These are phyloP conservation scores for Eupithecia subumbrata DNA, from an alignment of 2,888 invertebrate species.

Conservation along the genomic window DNA sequence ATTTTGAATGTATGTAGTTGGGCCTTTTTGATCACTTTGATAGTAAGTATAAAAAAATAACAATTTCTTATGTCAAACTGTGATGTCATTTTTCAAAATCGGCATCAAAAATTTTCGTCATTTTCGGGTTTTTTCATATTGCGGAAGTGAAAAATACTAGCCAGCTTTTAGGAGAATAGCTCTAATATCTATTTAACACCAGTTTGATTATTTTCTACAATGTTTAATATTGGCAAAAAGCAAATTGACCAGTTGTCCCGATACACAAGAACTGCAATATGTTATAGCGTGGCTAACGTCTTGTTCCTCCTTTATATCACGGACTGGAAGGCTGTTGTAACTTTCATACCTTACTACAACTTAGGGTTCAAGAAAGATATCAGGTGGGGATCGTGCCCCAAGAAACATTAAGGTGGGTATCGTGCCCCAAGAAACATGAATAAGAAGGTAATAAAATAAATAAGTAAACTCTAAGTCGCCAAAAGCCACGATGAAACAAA, in stretches of 20 bases:
- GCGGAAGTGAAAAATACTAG: neutral
- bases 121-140: neutral
- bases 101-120: neutral
- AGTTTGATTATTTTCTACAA: conserved; percentile 27
- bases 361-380: conserved; percentile 33
- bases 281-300: conserved; percentile 85
- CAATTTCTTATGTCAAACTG: neutral
- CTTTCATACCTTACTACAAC: conserved; percentile 89
- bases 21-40: neutral
- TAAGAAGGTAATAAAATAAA: neutral
- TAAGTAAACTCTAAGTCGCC: neutral
- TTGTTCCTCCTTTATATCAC: conserved; percentile 86
- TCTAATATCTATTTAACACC: conserved; percentile 8
- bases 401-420: neutral
- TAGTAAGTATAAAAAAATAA: neutral
- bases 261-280: conserved; percentile 79
- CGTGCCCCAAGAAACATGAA: neutral
- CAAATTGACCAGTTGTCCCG: conserved; percentile 80
- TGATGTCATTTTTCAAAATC: neutral
- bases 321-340: conserved; percentile 89
- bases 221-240: conserved; percentile 79
- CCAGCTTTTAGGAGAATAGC: neutral
- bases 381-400: conserved; percentile 2
- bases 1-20: neutral
- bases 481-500: neutral